These are phyloP conservation scores for Leptinotarsa rubiginosa DNA, from an alignment of 2,888 invertebrate genomes.

Conservation along the genomic window DNA sequence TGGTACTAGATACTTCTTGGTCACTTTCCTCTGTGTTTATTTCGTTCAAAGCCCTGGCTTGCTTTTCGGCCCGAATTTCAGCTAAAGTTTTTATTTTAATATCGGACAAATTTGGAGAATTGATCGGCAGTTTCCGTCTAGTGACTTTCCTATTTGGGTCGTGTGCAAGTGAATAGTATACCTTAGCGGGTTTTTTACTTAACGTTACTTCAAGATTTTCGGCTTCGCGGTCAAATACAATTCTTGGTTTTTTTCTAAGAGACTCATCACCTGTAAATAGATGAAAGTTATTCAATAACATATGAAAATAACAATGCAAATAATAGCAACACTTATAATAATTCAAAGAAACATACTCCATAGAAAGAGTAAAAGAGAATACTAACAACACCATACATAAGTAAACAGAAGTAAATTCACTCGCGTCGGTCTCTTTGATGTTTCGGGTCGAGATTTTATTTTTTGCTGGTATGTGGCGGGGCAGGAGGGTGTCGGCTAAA, in stretches of 20 bases:
- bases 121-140: not conserved
- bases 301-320: too few relatives aligned
- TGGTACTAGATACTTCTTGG: conserved; percentile 59
- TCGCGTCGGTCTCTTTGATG: too few relatives aligned
- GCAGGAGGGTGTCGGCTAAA: too few relatives aligned
- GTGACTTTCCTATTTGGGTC: conserved; percentile 1
- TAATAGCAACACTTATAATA: too few relatives aligned
- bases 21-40: conserved; percentile 31
- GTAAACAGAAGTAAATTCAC: too few relatives aligned
- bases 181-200: conserved; percentile 21
- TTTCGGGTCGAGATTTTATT: too few relatives aligned
- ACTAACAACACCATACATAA: too few relatives aligned
- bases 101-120: not conserved
- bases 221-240: conserved; percentile 31
- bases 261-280: conserved; percentile 34
- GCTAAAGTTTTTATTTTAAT: conserved; percentile 65
- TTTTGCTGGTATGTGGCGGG: too few relatives aligned
- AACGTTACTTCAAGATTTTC: conserved; percentile 34
- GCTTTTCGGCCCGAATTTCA: conserved; percentile 63
- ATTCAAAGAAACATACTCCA: too few relatives aligned
- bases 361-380: too few relatives aligned
- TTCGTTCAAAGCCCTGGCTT: conserved; percentile 32
- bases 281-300: conserved; percentile 19
- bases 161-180: not conserved
- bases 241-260: conserved; percentile 42